Conservation (phyloP, 37 sponge, comb jelly and placozoan species). For the Spongia lamella region DNA sequence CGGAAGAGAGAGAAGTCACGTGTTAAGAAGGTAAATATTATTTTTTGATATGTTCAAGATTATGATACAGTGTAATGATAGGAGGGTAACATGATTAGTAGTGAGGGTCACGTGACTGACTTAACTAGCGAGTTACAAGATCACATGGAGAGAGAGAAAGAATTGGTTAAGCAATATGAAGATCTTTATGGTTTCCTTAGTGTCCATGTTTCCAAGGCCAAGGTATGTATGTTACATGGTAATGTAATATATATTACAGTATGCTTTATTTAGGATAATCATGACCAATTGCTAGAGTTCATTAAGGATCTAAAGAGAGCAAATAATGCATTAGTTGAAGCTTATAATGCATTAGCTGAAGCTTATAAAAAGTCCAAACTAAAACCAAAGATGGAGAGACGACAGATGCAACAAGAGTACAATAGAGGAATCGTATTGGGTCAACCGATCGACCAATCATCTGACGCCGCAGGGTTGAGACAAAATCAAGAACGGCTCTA, state of each 20-base stretch:
- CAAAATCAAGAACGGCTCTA: no score
- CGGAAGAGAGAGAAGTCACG: conserved; percentile 30
- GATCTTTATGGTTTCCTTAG: conserved; percentile 68
- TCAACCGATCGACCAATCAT: no score
- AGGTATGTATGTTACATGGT: conserved; percentile 22
- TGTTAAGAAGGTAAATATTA: conserved; percentile 6
- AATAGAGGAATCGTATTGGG: no score
- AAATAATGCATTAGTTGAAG: conserved; percentile 83
- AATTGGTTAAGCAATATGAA: conserved; percentile 43
- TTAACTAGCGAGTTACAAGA: conserved; percentile 41
- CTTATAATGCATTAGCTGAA: no score
- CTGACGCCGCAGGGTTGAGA: no score
- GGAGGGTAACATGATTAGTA: conserved; percentile 8
- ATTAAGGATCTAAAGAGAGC: conserved; percentile 72
- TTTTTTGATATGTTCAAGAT: background rate
- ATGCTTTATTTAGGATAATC: conserved; percentile 42
- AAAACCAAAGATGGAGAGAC: conserved; percentile 75
- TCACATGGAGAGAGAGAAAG: conserved; percentile 61
- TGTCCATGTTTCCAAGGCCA: conserved; percentile 51
- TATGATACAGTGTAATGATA: background rate
- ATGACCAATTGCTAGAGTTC: conserved; percentile 76
- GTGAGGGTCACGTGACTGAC: conserved; percentile 34
- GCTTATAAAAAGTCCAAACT: conserved; percentile 88
- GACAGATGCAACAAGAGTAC: conserved; percentile 68
- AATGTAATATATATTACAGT: background rate